Evolutionary conservation across 2,888 invertebrate genomes (phyloP).

Genomic region (Syrphus vitripennis): DNA sequence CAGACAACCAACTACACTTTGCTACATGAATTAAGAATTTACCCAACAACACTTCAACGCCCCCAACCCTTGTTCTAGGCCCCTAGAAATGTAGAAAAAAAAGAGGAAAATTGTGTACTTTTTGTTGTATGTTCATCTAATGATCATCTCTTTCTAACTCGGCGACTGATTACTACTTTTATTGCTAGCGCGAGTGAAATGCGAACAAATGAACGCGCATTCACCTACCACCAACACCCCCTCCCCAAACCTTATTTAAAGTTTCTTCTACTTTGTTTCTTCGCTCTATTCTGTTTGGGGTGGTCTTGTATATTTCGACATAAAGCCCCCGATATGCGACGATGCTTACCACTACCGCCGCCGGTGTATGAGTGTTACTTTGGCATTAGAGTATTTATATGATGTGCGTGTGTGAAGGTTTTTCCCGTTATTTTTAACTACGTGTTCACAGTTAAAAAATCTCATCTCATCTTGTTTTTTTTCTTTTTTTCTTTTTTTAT

Average conservation of each 20-base stretch:
- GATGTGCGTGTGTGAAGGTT: constrained; percentile 37
- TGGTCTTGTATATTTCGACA: constrained; percentile 55
- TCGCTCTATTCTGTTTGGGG: constrained; percentile 62
- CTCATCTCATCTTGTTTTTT: constrained; percentile 78
- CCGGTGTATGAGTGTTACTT: constrained; percentile 53
- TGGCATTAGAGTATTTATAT: constrained; percentile 19
- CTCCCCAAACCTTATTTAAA: constrained; percentile 73
- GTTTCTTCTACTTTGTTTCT: constrained; percentile 72
- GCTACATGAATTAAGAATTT: neutral
- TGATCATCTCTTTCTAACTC: constrained; percentile 81
- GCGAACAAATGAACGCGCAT: constrained; percentile 67
- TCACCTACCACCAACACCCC: neutral
- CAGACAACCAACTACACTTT: neutral
- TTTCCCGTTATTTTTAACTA: constrained; percentile 76
- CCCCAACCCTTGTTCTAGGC: neutral
- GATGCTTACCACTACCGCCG: neutral
- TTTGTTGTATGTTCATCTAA: constrained; percentile 75
- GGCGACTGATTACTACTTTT: constrained; percentile 81
- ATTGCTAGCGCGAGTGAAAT: constrained; percentile 79
- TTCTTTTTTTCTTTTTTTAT: constrained; percentile 68
- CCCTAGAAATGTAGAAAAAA: neutral
- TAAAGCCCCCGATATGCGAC: too few relatives aligned
- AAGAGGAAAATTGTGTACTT: neutral
- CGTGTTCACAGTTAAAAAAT: constrained; percentile 78
- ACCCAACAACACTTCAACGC: neutral